Conservation (phyloP, 2,797 vertebrate species). For the Lophius americanus region DNA sequence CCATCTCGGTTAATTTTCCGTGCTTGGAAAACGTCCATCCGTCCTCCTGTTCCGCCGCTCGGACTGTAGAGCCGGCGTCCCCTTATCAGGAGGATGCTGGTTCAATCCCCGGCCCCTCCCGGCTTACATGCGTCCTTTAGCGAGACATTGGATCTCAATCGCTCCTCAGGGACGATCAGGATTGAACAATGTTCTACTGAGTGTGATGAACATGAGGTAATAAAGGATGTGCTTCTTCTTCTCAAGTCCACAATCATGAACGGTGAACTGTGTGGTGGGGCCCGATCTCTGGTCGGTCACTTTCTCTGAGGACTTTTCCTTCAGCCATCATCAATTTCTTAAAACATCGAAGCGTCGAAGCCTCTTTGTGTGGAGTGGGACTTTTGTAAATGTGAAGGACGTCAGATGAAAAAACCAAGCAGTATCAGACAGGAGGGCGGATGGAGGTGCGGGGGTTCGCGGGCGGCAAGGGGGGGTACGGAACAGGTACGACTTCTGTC, state of each 20-base stretch:
- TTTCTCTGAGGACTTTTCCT: slow-evolving; percentile 37
- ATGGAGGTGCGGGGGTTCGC: neutral
- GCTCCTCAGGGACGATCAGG: no score
- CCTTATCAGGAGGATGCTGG: no score
- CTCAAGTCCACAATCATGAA: slow-evolving; percentile 23
- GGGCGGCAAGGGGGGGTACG: slow-evolving; percentile 7
- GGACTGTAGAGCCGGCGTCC: no score
- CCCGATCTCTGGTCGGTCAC: slow-evolving; percentile 12
- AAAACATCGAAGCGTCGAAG: slow-evolving; percentile 35
- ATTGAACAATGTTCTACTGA: no score
- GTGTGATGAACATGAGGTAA: no score
- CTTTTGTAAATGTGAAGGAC: slow-evolving; percentile 37
- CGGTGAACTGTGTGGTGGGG: slow-evolving; percentile 5
- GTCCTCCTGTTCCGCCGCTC: neutral
- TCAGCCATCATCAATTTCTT: slow-evolving; percentile 35
- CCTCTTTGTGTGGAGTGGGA: slow-evolving; percentile 42
- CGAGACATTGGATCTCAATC: no score
- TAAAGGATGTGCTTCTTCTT: slow-evolving; percentile 3
- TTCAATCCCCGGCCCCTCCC: no score
- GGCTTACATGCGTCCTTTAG: no score
- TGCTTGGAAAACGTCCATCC: slow-evolving; percentile 16
- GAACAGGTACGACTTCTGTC: slow-evolving; percentile 62
- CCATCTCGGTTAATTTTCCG: slow-evolving; percentile 5
- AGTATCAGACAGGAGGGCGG: slow-evolving; percentile 26
- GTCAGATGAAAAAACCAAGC: slow-evolving; percentile 38